phyloP scores from a whole-genome alignment of 2,888 invertebrate species.

The Caenorhabditis zanzibari region DNA sequence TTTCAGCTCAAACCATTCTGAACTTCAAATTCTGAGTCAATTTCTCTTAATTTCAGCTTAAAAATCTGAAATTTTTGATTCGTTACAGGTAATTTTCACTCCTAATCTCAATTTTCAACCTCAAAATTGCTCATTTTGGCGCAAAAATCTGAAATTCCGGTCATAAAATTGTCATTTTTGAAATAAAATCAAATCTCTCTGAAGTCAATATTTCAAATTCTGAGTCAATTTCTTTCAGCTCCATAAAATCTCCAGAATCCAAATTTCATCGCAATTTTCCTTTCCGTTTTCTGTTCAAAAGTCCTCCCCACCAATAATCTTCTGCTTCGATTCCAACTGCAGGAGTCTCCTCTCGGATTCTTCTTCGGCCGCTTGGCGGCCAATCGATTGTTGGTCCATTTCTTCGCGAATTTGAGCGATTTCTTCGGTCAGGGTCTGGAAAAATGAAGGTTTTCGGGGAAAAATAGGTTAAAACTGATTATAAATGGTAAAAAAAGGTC shows the following conservation, averaged over 20 bases:
- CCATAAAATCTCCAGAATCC: no score
- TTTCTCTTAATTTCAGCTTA: no score
- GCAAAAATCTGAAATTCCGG: background rate
- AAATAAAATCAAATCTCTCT: background rate
- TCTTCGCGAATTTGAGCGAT: conserved; percentile 52
- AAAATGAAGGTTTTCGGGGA: background rate
- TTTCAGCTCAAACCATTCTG: background rate
- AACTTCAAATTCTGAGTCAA: background rate
- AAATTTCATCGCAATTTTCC: no score
- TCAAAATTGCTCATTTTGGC: background rate
- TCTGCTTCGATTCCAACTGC: conserved; percentile 66
- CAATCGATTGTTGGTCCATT: conserved; percentile 65
- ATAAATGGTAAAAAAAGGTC: background rate
- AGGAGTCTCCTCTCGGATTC: conserved; percentile 59
- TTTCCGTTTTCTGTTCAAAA: background rate
- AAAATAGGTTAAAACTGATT: background rate
- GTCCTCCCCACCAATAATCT: conserved; percentile 49
- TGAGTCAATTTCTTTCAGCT: no score
- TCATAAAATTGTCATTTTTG: background rate
- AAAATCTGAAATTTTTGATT: background rate
- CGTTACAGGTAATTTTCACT: background rate
- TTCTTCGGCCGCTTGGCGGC: conserved; percentile 70
- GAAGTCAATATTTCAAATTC: background rate
- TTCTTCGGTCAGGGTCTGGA: conserved; percentile 38
- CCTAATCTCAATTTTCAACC: no score